Evolutionary conservation across 2,888 invertebrate genomes (phyloP).

Genomic region (Dromius quadrimaculatus): DNA sequence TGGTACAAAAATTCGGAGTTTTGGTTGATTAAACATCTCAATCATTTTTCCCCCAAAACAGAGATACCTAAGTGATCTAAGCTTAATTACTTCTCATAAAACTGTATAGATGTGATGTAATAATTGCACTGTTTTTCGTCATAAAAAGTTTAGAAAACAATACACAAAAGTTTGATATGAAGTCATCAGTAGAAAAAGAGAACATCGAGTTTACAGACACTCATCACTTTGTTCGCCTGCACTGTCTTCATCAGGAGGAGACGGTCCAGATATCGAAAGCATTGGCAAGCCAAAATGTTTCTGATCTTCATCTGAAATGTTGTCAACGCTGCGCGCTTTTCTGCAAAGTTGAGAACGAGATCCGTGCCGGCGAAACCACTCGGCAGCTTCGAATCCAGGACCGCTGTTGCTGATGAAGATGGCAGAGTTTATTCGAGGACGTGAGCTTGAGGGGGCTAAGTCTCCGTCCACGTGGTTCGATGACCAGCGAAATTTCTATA

Average conservation of each 20-base stretch:
- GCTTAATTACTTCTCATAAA: slow-evolving; percentile 38
- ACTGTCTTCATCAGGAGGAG: slow-evolving; percentile 80
- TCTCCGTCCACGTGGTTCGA: slow-evolving; percentile 66
- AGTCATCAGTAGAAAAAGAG: slow-evolving; percentile 57
- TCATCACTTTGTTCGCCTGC: slow-evolving; percentile 70
- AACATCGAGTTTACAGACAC: slow-evolving; percentile 71
- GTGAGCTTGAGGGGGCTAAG: slow-evolving; percentile 65
- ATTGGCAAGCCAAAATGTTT: slow-evolving; percentile 80
- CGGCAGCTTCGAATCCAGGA: slow-evolving; percentile 82
- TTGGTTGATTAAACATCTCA: too few species aligned
- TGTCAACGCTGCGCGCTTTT: slow-evolving; percentile 82
- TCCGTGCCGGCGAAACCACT: slow-evolving; percentile 83
- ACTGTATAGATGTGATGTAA: slow-evolving; percentile 20
- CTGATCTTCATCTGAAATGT: slow-evolving; percentile 71
- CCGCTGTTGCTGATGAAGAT: slow-evolving; percentile 85
- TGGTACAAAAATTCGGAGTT: too few species aligned
- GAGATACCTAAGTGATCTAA: slow-evolving; percentile 35
- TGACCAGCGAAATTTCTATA: slow-evolving; percentile 81
- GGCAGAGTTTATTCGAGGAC: slow-evolving; percentile 86
- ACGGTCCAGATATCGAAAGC: slow-evolving; percentile 83
- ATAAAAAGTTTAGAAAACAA: slow-evolving; percentile 37
- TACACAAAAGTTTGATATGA: slow-evolving; percentile 43
- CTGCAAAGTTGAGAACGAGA: slow-evolving; percentile 84
- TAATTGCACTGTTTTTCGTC: slow-evolving; percentile 11
- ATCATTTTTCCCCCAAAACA: too few species aligned